Evolutionary conservation across 1,140 invertebrate genomes (phyloP), one percentile per base, ranked within the genome.

Genomic region (Danaus melanippus): DNA sequence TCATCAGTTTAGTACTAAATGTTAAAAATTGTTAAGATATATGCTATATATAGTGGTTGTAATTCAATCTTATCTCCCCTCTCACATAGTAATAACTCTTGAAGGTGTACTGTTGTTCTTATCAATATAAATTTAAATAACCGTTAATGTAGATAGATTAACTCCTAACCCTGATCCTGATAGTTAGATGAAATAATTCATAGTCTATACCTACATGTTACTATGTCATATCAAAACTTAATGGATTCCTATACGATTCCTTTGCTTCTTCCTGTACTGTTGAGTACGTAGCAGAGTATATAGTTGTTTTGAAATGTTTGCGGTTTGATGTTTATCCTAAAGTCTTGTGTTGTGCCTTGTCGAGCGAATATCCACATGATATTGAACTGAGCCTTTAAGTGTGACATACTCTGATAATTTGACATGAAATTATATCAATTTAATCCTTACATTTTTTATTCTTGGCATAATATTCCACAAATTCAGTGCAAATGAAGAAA

Each of bases 301-400:
- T 72, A 58, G 49, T 59, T 71, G 66, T 77, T 75, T 69, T 67
- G 52, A 53, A 71, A 61, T 67, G 63, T 62, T 64, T 66, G 62
- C 64, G 55, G 58, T 61, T 52, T 60, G 54, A 67, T 61, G 66
- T 71, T 71, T 75, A 65, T 66, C 66, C 70, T 73, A 53, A 69
- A 68, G 53, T 71, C 67, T 83, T 83, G 59, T 77, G 76, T 83
- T 81, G 82, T 85, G 82, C 82, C 82, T 83, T 85, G 71, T 78
- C 57, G 61, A 66, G 69, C 74, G 62, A 58, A 62, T 58, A 55
- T 68, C 59, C 21, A 32, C 21, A 32, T 32, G 21, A 32, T 32
- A 32, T 32, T 32, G 21, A 32, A 32, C 21, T 32, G 21, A 32
- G 21, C 21, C 21, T 32, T 21, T n/a, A n/a, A 15, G 1, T 15